phyloP scores from a whole-genome alignment of 2,113 vertebrate species.

The Callorhinus ursinus region DNA sequence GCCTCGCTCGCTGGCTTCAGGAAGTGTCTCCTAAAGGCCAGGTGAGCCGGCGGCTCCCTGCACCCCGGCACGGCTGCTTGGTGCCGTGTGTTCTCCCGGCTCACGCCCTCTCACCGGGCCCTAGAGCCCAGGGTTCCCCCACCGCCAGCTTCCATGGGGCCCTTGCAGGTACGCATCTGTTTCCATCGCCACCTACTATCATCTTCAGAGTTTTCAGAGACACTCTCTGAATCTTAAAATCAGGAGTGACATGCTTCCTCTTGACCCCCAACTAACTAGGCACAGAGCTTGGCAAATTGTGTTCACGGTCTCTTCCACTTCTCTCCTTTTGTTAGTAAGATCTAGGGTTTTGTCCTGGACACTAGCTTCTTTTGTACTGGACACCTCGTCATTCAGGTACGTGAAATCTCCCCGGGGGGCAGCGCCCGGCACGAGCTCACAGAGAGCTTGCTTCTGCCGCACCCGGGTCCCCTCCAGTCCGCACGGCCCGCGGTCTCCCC shows the following conservation, averaged over 20 bases:
- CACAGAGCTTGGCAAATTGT: accelerated
- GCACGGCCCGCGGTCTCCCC: accelerated
- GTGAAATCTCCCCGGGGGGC: no score
- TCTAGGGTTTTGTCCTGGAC: background rate
- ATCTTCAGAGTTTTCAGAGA: background rate
- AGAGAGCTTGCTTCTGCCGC: background rate
- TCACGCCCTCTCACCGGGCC: accelerated
- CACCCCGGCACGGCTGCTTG: background rate
- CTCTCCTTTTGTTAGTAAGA: background rate
- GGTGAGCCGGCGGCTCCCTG: accelerated
- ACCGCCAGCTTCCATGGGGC: accelerated
- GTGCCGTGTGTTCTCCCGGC: accelerated
- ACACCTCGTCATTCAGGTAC: no score
- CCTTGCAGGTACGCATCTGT: accelerated
- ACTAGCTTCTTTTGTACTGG: background rate
- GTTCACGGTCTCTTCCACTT: no score
- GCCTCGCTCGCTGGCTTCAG: accelerated
- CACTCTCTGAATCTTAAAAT: background rate
- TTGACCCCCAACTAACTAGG: background rate
- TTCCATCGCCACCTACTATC: background rate
- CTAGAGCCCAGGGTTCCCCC: background rate
- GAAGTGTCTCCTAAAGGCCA: background rate
- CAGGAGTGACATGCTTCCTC: background rate
- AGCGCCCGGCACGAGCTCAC: background rate
- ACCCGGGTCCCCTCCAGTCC: background rate